phyloP scores from a whole-genome alignment of 2,113 vertebrate genomes.

The Phylloscopus whistleri region DNA sequence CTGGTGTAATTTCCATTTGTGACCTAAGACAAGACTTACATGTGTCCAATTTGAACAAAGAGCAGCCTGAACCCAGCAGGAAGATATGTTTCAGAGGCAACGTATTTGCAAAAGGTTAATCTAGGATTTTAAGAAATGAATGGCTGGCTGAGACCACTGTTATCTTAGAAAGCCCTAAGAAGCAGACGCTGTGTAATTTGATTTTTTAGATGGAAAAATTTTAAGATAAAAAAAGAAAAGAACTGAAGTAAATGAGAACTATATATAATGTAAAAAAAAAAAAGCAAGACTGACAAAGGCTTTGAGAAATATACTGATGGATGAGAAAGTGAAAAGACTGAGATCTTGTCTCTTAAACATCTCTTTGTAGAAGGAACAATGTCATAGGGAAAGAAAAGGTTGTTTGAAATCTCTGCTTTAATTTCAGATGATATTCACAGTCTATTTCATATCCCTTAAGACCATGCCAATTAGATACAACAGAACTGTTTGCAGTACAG shows the following conservation, averaged over 20 bases:
- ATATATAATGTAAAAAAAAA: not conserved
- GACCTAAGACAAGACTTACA: not conserved
- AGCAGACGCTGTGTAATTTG: not conserved
- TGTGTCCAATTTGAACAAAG: not conserved
- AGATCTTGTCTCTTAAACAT: not conserved
- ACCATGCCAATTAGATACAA: not conserved
- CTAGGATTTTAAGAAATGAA: conserved; percentile 14
- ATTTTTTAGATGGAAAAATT: conserved; percentile 15
- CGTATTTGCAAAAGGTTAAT: conserved; percentile 8
- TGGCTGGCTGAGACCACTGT: not conserved
- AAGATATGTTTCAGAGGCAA: not conserved
- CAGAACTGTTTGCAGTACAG: not conserved
- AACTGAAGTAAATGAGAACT: conserved; percentile 34
- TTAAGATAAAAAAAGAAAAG: conserved; percentile 18
- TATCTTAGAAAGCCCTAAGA: not conserved
- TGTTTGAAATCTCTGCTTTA: not conserved
- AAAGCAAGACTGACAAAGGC: not conserved
- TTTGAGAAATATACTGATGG: not conserved
- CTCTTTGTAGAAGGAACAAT: not conserved
- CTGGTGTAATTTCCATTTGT: not conserved
- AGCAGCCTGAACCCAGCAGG: not conserved
- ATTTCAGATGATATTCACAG: conserved; percentile 2
- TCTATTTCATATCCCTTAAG: not conserved
- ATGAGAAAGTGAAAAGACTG: not conserved
- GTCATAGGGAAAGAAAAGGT: not conserved